These are phyloP conservation scores for Psettodes erumei DNA, from an alignment of 2,113 vertebrate genomes.

Conservation along the genomic window DNA sequence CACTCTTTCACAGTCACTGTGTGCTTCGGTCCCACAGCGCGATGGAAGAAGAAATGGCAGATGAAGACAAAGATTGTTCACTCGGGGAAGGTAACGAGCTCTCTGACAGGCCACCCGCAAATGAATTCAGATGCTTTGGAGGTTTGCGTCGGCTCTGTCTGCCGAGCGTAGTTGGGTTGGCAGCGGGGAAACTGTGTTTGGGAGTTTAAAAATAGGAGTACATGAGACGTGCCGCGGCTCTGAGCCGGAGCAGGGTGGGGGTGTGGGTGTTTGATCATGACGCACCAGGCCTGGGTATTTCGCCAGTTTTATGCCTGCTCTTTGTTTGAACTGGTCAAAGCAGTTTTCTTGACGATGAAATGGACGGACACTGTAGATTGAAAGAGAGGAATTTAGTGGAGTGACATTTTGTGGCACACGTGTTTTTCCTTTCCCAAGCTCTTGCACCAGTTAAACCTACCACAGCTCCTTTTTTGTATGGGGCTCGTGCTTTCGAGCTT, in stretches of 20 bases:
- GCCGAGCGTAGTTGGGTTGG: conserved; percentile 61
- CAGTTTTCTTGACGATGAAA: background rate
- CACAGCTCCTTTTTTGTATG: conserved; percentile 30
- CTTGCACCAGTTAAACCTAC: conserved; percentile 18
- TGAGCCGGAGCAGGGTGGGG: conserved; percentile 56
- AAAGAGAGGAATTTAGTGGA: background rate
- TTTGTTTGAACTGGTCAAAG: conserved; percentile 12
- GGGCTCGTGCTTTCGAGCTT: conserved; percentile 45
- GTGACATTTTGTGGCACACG: background rate
- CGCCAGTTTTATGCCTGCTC: background rate
- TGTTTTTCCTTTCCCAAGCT: too few relatives aligned
- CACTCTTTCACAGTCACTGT: conserved; percentile 22
- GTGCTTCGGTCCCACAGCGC: conserved; percentile 32
- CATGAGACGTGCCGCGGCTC: conserved; percentile 59
- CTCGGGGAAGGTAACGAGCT: conserved; percentile 77
- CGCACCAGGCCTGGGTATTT: background rate
- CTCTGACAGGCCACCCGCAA: conserved; percentile 43
- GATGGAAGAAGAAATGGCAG: conserved; percentile 73
- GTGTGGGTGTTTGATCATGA: conserved; percentile 20
- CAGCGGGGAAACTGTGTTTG: conserved; percentile 65
- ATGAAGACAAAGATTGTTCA: conserved; percentile 65
- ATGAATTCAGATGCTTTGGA: conserved; percentile 35
- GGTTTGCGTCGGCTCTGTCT: conserved; percentile 53
- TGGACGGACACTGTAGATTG: background rate
- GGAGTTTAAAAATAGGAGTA: conserved; percentile 80